A percentile compares a stretch with the other conserved stretches of the same genome.
Evolutionary conservation across 2,113 vertebrate genomes (phyloP).

Genomic region (Stegastes partitus): DNA sequence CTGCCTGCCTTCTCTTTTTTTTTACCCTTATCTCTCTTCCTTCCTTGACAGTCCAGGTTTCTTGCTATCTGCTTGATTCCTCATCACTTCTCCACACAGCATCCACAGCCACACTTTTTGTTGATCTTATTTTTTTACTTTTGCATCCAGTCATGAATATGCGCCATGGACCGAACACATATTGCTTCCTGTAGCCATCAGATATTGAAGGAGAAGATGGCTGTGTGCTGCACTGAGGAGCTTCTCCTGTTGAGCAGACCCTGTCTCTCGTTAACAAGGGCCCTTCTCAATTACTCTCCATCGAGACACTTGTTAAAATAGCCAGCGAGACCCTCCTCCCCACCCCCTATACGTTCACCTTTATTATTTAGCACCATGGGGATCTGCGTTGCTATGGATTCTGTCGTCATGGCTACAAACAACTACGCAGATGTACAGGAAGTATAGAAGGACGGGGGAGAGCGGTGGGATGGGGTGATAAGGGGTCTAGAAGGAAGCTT

Average conservation of each 20-base stretch:
- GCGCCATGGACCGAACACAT: not conserved
- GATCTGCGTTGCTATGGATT: slow-evolving; percentile 80
- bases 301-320: slow-evolving; percentile 62
- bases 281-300: slow-evolving; percentile 59
- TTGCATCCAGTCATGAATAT: slow-evolving; percentile 6
- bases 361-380: slow-evolving; percentile 77
- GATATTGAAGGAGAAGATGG: not conserved
- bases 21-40: slow-evolving; percentile 12
- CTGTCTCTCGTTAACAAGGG: slow-evolving; percentile 50
- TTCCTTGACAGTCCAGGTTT: not conserved
- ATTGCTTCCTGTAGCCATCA: not conserved
- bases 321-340: slow-evolving; percentile 15
- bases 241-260: slow-evolving; percentile 28
- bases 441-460: slow-evolving; percentile 42
- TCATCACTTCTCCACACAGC: not conserved
- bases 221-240: not conserved
- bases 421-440: slow-evolving; percentile 76
- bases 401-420: slow-evolving; percentile 83
- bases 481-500: slow-evolving; percentile 36
- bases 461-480: slow-evolving; percentile 1
- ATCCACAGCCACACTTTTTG: slow-evolving; percentile 5
- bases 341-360: slow-evolving; percentile 59
- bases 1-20: slow-evolving; percentile 6
- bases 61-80: slow-evolving; percentile 11
- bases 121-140: slow-evolving; percentile 11